These are phyloP conservation scores for Caranx melampygus DNA, from an alignment of 2,113 vertebrate genomes.

Conservation along the genomic window DNA sequence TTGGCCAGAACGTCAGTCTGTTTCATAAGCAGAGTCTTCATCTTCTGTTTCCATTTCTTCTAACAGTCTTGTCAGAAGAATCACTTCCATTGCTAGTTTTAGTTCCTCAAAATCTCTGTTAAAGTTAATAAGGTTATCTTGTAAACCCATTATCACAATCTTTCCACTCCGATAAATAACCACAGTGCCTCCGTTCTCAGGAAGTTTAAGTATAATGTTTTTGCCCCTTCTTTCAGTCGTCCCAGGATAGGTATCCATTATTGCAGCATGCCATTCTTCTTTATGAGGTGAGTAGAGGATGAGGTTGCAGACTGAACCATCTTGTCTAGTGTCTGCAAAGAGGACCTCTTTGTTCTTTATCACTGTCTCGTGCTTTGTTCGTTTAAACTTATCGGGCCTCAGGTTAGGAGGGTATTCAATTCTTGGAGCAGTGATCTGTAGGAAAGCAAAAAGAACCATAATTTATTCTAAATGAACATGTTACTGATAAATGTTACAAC, in stretches of 20 bases:
- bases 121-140: no score
- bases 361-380: accelerated
- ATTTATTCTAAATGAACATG: neutral
- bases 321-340: neutral
- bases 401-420: neutral
- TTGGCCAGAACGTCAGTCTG: no score
- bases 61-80: no score
- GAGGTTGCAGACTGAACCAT: accelerated
- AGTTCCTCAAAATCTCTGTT: no score
- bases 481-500: neutral
- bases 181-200: accelerated
- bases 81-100: no score
- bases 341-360: neutral
- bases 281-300: accelerated
- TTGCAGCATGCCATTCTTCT: neutral
- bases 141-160: no score
- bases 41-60: no score
- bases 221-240: no score
- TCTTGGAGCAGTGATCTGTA: neutral
- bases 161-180: no score
- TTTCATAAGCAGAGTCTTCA: no score
- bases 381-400: accelerated
- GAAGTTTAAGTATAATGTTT: no score
- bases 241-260: no score
- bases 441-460: neutral